These are phyloP conservation scores for Rhynchomys soricoides DNA, from an alignment of 2,113 vertebrate species.

Conservation along the genomic window DNA sequence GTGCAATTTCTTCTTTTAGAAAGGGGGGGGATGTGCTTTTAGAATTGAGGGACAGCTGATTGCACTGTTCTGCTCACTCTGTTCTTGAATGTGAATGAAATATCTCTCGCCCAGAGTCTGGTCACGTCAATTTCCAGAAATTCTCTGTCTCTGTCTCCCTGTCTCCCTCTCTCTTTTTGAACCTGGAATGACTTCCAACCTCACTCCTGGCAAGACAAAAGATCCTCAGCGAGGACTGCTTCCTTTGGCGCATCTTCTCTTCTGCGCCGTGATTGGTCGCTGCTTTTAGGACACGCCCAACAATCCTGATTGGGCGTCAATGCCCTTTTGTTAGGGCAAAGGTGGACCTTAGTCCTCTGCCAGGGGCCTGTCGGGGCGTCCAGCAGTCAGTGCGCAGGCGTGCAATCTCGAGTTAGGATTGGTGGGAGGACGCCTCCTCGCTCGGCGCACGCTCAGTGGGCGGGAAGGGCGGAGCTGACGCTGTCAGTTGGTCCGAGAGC, in stretches of 20 bases:
- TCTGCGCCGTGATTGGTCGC: background rate
- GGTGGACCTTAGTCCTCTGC: background rate
- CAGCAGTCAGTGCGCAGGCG: constrained; percentile 56
- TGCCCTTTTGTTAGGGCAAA: constrained; percentile 60
- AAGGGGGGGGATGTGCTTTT: background rate
- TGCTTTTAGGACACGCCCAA: constrained; percentile 35
- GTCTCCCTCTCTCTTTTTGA: background rate
- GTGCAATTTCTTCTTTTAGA: background rate
- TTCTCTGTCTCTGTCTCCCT: background rate
- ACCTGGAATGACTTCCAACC: background rate
- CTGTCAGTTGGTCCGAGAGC: background rate
- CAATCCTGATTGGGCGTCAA: constrained; percentile 55
- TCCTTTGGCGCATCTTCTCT: background rate
- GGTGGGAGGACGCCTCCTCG: constrained; percentile 45
- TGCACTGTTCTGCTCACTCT: background rate
- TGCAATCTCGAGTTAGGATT: background rate
- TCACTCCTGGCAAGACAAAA: accelerated
- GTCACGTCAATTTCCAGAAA: background rate
- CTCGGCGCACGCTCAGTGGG: constrained; percentile 58
- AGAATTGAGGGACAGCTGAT: background rate
- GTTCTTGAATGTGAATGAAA: background rate
- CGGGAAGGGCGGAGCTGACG: constrained; percentile 43
- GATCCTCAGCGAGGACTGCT: background rate
- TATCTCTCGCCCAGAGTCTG: background rate
- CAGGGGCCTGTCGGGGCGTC: background rate